Base-by-base conservation (phyloP, 2,797 vertebrate species). In the Sylvilagus floridanus region DNA sequence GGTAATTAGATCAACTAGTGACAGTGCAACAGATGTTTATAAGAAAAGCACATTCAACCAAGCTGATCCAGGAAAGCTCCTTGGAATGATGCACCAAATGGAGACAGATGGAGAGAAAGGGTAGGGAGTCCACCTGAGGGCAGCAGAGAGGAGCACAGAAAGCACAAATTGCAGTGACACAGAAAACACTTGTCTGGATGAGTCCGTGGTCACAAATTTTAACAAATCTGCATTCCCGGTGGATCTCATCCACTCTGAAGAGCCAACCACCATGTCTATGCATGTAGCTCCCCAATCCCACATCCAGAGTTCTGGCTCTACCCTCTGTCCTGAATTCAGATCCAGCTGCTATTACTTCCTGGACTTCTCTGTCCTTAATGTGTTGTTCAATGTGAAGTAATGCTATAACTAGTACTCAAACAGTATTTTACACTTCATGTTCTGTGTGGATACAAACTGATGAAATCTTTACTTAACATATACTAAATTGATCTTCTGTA, bases 111-210 rank as follows among this genome's bases (percentile, higher is more conserved):
- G 12, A 37, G 14, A 6, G 54, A 26, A 65, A 88, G 37, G 8
- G 3, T 12, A 47, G n/a, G 54, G 17, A 35, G 4, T 42, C 26
- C 73, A 7, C 28, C 1, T 1, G 14, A 35, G 4, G 35, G 17
- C 30, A 5, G 0, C 16, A 47, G 35, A 68, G 47, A 17, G 21
- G 24, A 28, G 30, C 24, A 37, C 2, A 62, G 21, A n/a, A n/a
- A 5, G 4, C 9, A 52, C 14, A 50, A 69, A 28, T 35, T 21
- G 0, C 4, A 0, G 16, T 1, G 2, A 65, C 32, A 6, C 0
- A 63, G 54, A 78, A 72, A 66, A 19, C 57, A 26, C 14, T 21
- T 32, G 32, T 77, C 37, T 54, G 19, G 78, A 42, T 7, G 4
- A 10, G 5, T 26, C 63, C 57, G 37, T 1, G 0, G 42, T 26